phyloP scores from a whole-genome alignment of 2,113 vertebrate genomes.

The Columba livia region DNA sequence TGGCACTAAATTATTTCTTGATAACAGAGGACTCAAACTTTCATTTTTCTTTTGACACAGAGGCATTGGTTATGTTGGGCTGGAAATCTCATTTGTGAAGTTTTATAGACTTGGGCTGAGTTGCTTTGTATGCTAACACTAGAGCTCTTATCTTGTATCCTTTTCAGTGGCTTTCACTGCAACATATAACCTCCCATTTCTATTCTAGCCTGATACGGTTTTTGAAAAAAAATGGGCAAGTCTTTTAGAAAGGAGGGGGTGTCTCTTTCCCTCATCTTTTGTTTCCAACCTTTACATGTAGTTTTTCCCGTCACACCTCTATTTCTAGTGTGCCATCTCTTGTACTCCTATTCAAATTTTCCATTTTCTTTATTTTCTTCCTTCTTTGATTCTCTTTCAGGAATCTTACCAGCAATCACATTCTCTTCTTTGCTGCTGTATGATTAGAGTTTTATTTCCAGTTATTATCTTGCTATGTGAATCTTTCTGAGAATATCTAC shows the following conservation, averaged over 20 bases:
- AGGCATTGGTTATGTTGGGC: not conserved
- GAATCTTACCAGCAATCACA: not conserved
- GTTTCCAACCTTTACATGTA: not conserved
- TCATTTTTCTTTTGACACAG: not conserved
- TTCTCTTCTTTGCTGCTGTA: not conserved
- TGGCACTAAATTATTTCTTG: not conserved
- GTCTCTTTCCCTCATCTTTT: not conserved
- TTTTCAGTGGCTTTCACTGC: not conserved
- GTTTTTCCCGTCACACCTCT: not conserved
- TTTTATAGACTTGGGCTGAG: not conserved
- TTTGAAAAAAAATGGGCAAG: not conserved
- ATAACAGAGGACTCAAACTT: not conserved
- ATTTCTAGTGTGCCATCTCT: not conserved
- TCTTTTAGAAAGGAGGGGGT: not conserved
- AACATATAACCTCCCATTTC: not conserved
- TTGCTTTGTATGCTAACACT: not conserved
- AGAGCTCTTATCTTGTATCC: not conserved
- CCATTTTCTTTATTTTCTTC: not conserved
- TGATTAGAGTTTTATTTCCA: conserved; percentile 15
- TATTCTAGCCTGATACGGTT: not conserved
- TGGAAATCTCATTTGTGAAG: conserved; percentile 20
- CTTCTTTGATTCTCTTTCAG: not conserved
- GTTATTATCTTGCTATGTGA: not conserved
- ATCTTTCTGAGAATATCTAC: not conserved
- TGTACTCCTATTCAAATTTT: not conserved